phyloP scores from a whole-genome alignment of 2,797 vertebrate species.

The Uromys caudimaculatus region DNA sequence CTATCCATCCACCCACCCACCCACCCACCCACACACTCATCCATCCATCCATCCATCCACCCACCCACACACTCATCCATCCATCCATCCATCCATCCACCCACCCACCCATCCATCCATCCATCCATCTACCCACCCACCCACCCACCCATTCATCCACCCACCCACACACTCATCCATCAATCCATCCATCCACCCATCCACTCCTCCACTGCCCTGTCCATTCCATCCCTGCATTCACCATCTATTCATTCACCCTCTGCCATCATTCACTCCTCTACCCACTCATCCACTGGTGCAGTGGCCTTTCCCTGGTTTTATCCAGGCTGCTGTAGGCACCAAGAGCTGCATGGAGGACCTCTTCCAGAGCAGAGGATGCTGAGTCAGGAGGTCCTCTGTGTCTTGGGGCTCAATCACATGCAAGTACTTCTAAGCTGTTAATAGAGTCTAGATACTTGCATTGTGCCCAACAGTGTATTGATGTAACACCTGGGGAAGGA shows the following conservation, averaged over 20 bases:
- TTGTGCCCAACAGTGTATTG: neutral
- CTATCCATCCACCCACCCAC: neutral
- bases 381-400: neutral
- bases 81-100: neutral
- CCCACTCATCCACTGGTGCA: too few species aligned
- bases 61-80: rapidly evolving
- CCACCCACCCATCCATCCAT: neutral
- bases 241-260: neutral
- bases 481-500: neutral
- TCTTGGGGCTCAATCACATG: neutral
- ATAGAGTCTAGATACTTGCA: rapidly evolving
- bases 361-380: neutral
- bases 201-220: neutral
- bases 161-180: neutral
- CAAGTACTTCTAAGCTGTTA: rapidly evolving
- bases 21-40: neutral
- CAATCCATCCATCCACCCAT: neutral
- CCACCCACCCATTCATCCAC: too few species aligned
- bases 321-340: too few species aligned
- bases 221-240: neutral
- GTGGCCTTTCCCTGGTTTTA: neutral
- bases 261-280: neutral
- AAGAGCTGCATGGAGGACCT: neutral
- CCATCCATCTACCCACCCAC: rapidly evolving
- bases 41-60: neutral